phyloP scores from a whole-genome alignment of 2,113 vertebrate genomes.

The Oostethus manadensis region DNA sequence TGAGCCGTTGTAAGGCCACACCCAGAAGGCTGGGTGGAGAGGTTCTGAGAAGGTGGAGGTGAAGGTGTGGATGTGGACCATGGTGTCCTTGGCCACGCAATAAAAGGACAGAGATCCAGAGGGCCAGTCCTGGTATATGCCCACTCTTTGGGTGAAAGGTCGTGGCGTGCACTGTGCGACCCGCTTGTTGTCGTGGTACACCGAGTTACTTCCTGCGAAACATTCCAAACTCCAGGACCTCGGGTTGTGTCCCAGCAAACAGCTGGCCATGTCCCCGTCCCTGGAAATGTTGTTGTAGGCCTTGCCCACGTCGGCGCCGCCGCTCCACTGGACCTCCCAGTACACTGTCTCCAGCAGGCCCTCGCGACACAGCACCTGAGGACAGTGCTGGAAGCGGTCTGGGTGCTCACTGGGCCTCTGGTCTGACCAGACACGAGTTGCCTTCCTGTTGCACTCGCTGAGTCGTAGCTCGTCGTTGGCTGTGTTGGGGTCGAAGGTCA shows the following conservation, averaged over 20 bases:
- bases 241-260: conserved; percentile 47
- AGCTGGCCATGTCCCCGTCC: conserved; percentile 4
- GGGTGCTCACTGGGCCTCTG: neutral
- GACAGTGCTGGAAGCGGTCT: conserved; percentile 40
- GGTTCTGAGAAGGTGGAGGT: conserved; percentile 42
- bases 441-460: conserved; percentile 36
- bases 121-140: conserved; percentile 45
- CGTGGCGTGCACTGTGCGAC: conserved; percentile 12
- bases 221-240: conserved; percentile 62
- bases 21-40: conserved; percentile 54
- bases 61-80: conserved; percentile 59
- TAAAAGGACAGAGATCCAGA: conserved; percentile 48
- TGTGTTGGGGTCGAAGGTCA: conserved; percentile 61
- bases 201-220: conserved; percentile 32
- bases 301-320: conserved; percentile 46
- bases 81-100: conserved; percentile 35
- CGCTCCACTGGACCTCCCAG: conserved; percentile 58
- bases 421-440: conserved; percentile 28
- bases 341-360: conserved; percentile 50
- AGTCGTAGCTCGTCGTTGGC: conserved; percentile 52
- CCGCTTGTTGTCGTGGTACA: conserved; percentile 35
- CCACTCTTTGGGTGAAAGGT: conserved; percentile 42
- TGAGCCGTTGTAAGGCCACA: conserved; percentile 38
- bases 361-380: conserved; percentile 60
- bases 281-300: conserved; percentile 48